Base-by-base conservation (phyloP, 2,888 invertebrate species). In the Dryomyza anilis region DNA sequence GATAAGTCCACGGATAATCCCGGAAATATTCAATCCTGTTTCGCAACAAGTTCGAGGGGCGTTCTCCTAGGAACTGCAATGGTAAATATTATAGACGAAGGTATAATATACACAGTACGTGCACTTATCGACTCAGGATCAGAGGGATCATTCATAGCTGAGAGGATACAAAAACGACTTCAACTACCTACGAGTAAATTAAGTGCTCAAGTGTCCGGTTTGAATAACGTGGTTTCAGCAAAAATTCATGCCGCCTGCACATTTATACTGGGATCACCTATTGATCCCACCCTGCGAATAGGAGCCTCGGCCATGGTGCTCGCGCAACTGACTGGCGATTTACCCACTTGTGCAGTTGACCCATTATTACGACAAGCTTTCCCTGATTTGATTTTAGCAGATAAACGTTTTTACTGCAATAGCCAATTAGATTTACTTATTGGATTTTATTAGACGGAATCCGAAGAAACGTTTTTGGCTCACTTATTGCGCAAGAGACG, bases 41-140 rank as follows among this genome's bases (percentile, higher is more conserved):
- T n/a, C 29, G 33, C 12, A 12, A 55, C 45, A 12, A 45, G 53
- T n/a, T 19, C 14, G 4, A 43, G 45, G 10, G 50, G 56, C 1
- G 43, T 55, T 19, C 55, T 63, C 14, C 50, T 64, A 14, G 53
- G 58, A 7, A 53, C 52, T 8, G 58, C 58, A 1, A 19, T 64
- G 5, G 55, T 55, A 2, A 30, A 27, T 45, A 7, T 55, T 14
- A 2, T 21, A 14, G 14, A 19, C 12, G 39, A 27, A 19, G 59
- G 48, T 8, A 23, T 16, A 5, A 12, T 52, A 23, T 63, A 63
- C 7, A 7, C n/a, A n/a, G 53, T 55, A 14, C 63, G 65, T 14
- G 65, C 57, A 12, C 12, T 67, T 0, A 56, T 63, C 7, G 60
- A 60, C 25, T 56, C 65, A 16, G 63, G 63, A 2, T 63, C 63